Conservation (phyloP, 2,888 invertebrate species). For the Lathronympha strigana region DNA sequence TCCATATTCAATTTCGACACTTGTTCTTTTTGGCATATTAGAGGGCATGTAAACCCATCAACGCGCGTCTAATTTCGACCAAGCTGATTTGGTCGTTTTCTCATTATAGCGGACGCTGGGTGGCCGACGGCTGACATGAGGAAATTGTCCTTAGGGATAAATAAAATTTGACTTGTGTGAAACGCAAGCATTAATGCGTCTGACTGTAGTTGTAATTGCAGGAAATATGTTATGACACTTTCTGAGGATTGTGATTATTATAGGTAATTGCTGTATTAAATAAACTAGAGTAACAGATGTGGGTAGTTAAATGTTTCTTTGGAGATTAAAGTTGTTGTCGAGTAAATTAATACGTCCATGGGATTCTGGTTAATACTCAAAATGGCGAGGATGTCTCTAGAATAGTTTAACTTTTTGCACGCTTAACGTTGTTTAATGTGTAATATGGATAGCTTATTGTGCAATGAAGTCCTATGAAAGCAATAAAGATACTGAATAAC, state of each 20-base stretch:
- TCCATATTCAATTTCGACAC: conserved; percentile 38
- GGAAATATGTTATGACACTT: conserved; percentile 41
- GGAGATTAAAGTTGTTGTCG: conserved; percentile 27
- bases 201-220: conserved; percentile 54
- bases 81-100: conserved; percentile 77
- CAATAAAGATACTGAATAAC: too few species aligned
- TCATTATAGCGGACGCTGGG: conserved; percentile 77
- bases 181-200: conserved; percentile 74
- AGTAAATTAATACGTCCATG: conserved; percentile 10
- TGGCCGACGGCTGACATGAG: conserved; percentile 78
- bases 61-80: conserved; percentile 74
- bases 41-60: conserved; percentile 64
- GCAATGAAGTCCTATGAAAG: too few species aligned
- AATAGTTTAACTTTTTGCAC: too few species aligned
- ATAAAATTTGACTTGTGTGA: conserved; percentile 76
- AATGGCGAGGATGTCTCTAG: too few species aligned
- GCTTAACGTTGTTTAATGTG: too few species aligned
- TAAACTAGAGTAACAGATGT: conserved; percentile 31
- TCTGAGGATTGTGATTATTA: conserved; percentile 23
- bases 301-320: conserved; percentile 5
- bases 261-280: conserved; percentile 18
- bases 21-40: conserved; percentile 38
- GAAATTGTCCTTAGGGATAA: conserved; percentile 78
- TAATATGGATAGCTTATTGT: too few species aligned
- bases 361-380: too few species aligned